phyloP scores from a whole-genome alignment of 2,113 vertebrate genomes.

The Pelecanus crispus region DNA sequence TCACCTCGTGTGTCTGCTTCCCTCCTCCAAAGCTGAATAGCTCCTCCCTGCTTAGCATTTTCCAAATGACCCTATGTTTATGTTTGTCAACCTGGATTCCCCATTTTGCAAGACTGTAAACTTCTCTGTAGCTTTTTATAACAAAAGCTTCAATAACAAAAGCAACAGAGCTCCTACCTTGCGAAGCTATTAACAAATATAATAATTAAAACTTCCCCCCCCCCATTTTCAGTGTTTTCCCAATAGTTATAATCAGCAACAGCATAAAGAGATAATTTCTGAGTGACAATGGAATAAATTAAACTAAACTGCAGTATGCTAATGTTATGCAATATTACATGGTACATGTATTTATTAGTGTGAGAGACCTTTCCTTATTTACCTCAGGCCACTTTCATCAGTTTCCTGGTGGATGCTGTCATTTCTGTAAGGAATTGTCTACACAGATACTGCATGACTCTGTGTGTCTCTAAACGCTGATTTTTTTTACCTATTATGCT shows the following conservation, averaged over 20 bases:
- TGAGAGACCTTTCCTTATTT: constrained; percentile 25
- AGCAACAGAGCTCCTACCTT: background rate
- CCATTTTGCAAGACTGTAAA: background rate
- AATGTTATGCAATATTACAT: background rate
- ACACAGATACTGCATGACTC: constrained; percentile 41
- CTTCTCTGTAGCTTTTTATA: background rate
- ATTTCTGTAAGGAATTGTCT: constrained; percentile 45
- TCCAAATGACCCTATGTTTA: background rate
- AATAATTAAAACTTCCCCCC: background rate
- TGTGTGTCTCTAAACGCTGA: constrained; percentile 48
- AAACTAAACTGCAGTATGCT: background rate
- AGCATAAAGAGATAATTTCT: constrained; percentile 16
- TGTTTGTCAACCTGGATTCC: background rate
- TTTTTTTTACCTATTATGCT: constrained; percentile 46
- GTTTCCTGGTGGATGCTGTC: constrained; percentile 50
- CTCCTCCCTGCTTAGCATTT: background rate
- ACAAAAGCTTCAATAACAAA: background rate
- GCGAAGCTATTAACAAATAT: background rate
- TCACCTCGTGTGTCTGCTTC: background rate
- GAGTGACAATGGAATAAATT: constrained; percentile 8
- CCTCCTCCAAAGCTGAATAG: background rate
- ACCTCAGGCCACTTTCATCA: constrained; percentile 47
- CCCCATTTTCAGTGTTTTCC: background rate
- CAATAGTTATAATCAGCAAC: constrained; percentile 4
- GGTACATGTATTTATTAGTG: constrained; percentile 28